Evolutionary conservation across 2,797 vertebrate genomes (phyloP).

Genomic region (Anomalospiza imberbis): DNA sequence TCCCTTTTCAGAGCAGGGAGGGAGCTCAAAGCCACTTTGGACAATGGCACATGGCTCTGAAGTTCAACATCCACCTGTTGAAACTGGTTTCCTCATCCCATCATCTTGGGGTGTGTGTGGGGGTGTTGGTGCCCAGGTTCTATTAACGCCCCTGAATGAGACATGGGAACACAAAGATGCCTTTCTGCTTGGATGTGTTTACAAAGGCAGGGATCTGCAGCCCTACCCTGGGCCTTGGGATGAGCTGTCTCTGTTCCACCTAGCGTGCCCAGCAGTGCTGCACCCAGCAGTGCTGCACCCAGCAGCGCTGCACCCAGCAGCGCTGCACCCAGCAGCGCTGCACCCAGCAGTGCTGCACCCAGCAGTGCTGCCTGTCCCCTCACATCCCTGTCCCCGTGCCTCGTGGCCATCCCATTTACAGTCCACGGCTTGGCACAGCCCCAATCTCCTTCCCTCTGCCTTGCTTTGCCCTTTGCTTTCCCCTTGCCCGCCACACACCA

Average conservation of each 20-base stretch:
- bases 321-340: too few species aligned
- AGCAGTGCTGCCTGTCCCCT: background rate
- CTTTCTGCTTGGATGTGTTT: background rate
- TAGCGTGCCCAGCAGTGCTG: background rate
- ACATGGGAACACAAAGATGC: background rate
- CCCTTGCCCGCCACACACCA: background rate
- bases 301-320: too few species aligned
- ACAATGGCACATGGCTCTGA: background rate
- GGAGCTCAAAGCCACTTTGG: background rate
- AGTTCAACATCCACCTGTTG: background rate
- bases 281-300: too few species aligned
- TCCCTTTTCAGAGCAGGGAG: background rate
- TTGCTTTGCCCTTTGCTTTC: background rate
- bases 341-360: too few species aligned
- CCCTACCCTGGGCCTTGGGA: background rate
- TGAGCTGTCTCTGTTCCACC: background rate
- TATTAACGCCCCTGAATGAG: fast-evolving
- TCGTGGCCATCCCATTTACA: background rate
- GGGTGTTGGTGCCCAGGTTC: background rate
- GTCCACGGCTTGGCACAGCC: background rate
- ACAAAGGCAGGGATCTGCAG: background rate
- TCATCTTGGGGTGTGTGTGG: background rate
- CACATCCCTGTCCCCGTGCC: background rate
- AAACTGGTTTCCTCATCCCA: background rate
- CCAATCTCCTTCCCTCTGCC: background rate